Base-by-base conservation (phyloP, 2,113 vertebrate species). In the Trinectes maculatus region DNA sequence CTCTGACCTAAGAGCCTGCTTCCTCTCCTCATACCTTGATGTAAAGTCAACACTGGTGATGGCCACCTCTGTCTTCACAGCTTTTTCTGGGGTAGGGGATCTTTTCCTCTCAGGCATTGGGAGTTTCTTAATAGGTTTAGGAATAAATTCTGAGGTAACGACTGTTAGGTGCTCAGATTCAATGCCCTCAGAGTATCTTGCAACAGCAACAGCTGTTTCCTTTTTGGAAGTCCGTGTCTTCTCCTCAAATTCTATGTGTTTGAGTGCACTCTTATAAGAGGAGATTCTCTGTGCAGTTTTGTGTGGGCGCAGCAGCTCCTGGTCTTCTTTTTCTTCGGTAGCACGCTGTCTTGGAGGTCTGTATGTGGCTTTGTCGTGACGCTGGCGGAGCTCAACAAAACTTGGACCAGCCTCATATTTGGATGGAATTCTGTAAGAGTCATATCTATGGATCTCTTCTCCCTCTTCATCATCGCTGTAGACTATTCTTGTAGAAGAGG, bases 21-120 rank as follows among this genome's bases (percentile, higher is more conserved):
- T 99, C 91, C 95, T 96, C 68, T 95, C 94, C 68, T 98, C 96
- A 0, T 99, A 99, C 58, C 95, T 94, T 59, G 95, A 96, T 58
- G 97, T 94, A 80, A 95, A 97, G 83, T 99, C 96, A 80, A 98
- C 94, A 85, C 91, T 93, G 42, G 95, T 53, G 18, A 84, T 83
- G 34, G 94, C 92, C 36, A 95, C 92, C 28, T 98, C 97, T 1
- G 92, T 93, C 79, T 94, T 93, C 58, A 91, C 93, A 71, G 89
- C 91, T 82, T 93, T 95, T 59, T 95, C 95, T 56, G 92, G 89
- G 26, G 94, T 93, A 22, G 93, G 89, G 15, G 91, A 94, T 88
- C 89, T 94, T 80, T 88, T 94, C 65, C 91, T 91, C 34, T 76
- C 59, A 42, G 93, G 39, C 44, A 49, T 26, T 25, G 69, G 77